Base-by-base conservation (phyloP, 2,797 vertebrate species). In the Eleutherodactylus coqui region DNA sequence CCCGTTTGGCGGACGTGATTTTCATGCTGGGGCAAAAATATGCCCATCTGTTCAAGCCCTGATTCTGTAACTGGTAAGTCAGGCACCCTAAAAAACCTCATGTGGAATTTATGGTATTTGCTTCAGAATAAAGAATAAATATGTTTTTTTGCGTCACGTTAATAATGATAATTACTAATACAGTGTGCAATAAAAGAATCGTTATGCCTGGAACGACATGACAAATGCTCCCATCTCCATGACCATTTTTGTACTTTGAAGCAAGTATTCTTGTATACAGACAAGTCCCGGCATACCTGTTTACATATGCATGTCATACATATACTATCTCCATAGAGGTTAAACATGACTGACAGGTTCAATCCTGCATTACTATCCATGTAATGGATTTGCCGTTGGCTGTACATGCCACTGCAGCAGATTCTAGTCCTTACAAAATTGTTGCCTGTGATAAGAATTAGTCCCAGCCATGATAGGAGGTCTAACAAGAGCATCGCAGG, bases 311-410 rank as follows among this genome's bases (percentile, higher is more conserved):
- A 73, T 80, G 53, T 45, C 29, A 80, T 85, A 85, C 67, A 36
- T 85, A 47, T 10, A 73, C 2, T 53, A 47, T 58, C 76, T 79
- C 76, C 41, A 8, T n/a, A 38, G 34, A 90, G 34, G 81, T 89
- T 90, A 90, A 89, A 89, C 89, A 88, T 89, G 88, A 75, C 38
- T 82, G 49, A 90, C 16, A 41, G 84, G 78, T 84, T 67, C 55
- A 62, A n/a, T 13, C 60, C 38, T 75, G 70, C 58, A 77, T 86
- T 67, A 86, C 79, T 75, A 36, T 79, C 64, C 38, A 41, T 53
- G 64, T 24, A 90, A 47, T 76, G 75, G 38, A 87, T 82, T 79
- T 29, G 62, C 41, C 84, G 88, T 72, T 58, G 62, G 83, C 62
- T 86, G 76, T 84, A 85, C 85, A 64, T 78, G 86, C 55, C 75